A percentile compares a stretch with the other conserved stretches of the same genome.
Evolutionary conservation across 2,113 vertebrate genomes (phyloP).

Genomic region (Turnix velox): DNA sequence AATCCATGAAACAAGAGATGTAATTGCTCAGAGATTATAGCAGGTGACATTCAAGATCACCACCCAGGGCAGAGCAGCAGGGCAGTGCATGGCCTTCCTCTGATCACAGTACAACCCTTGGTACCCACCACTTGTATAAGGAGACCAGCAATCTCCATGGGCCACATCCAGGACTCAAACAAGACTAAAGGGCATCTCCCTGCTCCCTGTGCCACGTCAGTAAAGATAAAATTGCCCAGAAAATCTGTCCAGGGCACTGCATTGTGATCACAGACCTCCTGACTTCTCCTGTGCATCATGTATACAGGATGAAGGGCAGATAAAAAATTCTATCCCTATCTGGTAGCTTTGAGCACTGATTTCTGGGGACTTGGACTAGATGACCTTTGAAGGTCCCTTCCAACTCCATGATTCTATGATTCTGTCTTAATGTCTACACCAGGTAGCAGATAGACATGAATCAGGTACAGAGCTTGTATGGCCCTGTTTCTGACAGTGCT

Average conservation of each 20-base stretch:
- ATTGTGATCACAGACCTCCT: not conserved
- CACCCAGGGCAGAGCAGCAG: conserved; percentile 3
- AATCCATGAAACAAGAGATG: conserved; percentile 35
- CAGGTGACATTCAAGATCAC: conserved; percentile 38
- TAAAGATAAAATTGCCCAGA: not conserved
- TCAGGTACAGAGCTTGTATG: not conserved
- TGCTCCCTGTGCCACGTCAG: not conserved
- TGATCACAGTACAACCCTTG: not conserved
- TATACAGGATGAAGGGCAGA: not conserved
- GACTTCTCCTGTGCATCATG: accelerated
- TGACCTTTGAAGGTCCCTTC: too few relatives aligned
- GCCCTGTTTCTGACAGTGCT: not conserved
- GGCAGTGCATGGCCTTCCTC: not conserved
- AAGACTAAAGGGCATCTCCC: not conserved
- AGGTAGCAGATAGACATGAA: not conserved
- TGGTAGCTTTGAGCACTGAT: not conserved
- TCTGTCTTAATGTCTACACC: not conserved
- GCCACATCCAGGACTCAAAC: not conserved
- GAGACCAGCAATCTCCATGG: not conserved
- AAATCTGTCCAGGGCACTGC: not conserved
- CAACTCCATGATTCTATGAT: too few relatives aligned
- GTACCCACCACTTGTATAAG: not conserved
- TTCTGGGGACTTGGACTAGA: too few relatives aligned
- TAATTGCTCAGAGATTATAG: conserved; percentile 28
- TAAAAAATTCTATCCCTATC: not conserved